Evolutionary conservation across 2,888 invertebrate species (phyloP).

Genomic region (Tortrix viridana): DNA sequence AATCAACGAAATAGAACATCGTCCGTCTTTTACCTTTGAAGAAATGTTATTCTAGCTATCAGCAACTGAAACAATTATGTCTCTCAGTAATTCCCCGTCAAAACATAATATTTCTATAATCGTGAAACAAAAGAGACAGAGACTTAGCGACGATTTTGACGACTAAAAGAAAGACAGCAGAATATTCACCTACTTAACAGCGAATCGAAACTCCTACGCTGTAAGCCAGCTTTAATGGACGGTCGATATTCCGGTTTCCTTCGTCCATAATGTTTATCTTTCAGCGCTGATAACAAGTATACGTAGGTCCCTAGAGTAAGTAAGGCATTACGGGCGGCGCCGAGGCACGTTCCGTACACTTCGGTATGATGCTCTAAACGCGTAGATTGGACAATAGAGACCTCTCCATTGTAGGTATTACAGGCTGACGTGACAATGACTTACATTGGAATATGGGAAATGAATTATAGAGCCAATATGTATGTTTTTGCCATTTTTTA

Average conservation of each 20-base stretch:
- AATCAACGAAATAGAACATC: too few species aligned
- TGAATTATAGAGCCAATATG: neutral
- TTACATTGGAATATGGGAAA: neutral
- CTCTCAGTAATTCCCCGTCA: too few species aligned
- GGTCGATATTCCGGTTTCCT: neutral
- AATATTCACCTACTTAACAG: too few species aligned
- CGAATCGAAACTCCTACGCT: too few species aligned
- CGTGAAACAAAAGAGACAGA: too few species aligned
- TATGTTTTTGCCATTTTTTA: too few species aligned
- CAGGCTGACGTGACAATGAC: slow-evolving; percentile 2
- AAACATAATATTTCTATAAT: too few species aligned
- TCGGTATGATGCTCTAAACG: slow-evolving; percentile 19
- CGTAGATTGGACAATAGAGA: slow-evolving; percentile 14
- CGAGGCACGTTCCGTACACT: slow-evolving; percentile 20
- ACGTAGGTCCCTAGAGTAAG: slow-evolving; percentile 8
- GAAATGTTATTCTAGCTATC: too few species aligned
- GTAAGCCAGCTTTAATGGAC: neutral
- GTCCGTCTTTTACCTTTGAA: too few species aligned
- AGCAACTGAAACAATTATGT: too few species aligned
- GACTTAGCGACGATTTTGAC: too few species aligned
- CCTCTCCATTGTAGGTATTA: slow-evolving; percentile 3
- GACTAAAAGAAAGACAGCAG: too few species aligned
- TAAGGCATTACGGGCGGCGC: slow-evolving; percentile 10
- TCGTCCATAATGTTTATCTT: slow-evolving; percentile 10
- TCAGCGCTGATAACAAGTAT: slow-evolving; percentile 9